phyloP scores from a whole-genome alignment of 2,797 vertebrate genomes.

The Falco rusticolus region DNA sequence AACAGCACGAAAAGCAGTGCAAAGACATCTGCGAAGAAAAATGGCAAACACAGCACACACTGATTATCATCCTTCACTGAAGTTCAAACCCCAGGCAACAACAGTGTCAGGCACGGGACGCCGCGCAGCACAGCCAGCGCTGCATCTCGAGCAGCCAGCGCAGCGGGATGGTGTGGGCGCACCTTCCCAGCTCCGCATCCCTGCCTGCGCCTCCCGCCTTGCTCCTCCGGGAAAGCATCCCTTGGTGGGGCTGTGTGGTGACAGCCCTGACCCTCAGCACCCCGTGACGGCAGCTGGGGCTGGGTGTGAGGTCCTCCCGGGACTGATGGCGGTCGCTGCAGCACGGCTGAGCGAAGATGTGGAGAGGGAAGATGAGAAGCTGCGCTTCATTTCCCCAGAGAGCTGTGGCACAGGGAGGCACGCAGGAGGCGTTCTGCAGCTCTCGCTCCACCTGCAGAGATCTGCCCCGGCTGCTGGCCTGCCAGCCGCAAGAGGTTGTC shows the following conservation, averaged over 20 bases:
- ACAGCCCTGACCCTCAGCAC: not conserved
- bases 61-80: slow-evolving; percentile 27
- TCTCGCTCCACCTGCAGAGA: not conserved
- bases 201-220: rapidly evolving
- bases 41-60: not conserved
- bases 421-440: not conserved
- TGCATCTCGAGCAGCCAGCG: not conserved
- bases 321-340: not conserved
- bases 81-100: not conserved
- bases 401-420: not conserved
- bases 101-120: not conserved
- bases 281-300: rapidly evolving
- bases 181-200: not conserved
- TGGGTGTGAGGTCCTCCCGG: rapidly evolving
- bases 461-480: not conserved
- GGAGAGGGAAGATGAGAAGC: not conserved
- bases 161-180: not conserved
- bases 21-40: not conserved
- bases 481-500: not conserved
- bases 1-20: not conserved
- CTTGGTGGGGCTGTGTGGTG: not conserved
- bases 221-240: not conserved
- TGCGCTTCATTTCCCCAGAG: not conserved
- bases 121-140: not conserved
- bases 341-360: rapidly evolving